A percentile compares a stretch with the other conserved stretches of the same genome.
These are phyloP conservation scores for Chromis chromis DNA, from an alignment of 2,797 vertebrate species.

Conservation along the genomic window DNA sequence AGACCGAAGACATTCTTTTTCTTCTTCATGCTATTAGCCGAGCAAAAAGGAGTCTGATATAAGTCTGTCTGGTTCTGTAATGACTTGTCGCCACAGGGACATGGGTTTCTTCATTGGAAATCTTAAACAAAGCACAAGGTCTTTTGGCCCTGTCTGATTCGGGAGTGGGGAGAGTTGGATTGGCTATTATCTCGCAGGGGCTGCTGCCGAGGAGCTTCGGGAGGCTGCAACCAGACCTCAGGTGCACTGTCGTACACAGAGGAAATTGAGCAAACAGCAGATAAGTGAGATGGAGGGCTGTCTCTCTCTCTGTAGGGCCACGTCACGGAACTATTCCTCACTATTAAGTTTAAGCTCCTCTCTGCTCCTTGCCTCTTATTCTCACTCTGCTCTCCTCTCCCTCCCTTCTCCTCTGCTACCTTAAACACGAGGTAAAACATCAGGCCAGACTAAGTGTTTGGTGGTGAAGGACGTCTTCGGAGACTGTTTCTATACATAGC, in stretches of 20 bases:
- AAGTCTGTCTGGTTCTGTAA: constrained; percentile 73
- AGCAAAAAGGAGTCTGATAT: constrained; percentile 67
- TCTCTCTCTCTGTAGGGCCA: constrained; percentile 68
- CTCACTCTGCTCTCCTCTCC: constrained; percentile 3
- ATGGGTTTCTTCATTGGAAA: constrained; percentile 78
- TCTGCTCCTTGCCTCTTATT: constrained; percentile 29
- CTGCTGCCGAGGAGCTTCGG: constrained; percentile 49
- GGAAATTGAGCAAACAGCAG: constrained; percentile 86
- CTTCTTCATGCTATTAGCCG: constrained; percentile 50
- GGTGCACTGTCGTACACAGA: constrained; percentile 78
- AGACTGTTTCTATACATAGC: constrained; percentile 37
- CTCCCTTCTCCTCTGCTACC: constrained; percentile 31
- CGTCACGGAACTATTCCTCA: constrained; percentile 71
- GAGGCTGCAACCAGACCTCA: constrained; percentile 77
- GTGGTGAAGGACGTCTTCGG: constrained; percentile 38
- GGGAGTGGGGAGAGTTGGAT: constrained; percentile 66
- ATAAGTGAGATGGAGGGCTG: constrained; percentile 86
- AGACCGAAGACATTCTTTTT: constrained; percentile 33
- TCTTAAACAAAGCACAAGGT: constrained; percentile 80
- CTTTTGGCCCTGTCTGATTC: constrained; percentile 76
- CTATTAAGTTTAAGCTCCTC: constrained; percentile 73
- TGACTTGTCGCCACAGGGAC: constrained; percentile 67
- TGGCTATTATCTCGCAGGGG: constrained; percentile 76
- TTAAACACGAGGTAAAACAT: constrained; percentile 55
- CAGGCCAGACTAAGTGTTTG: constrained; percentile 36